A percentile compares a stretch with the other conserved stretches of the same genome.
phyloP scores from a whole-genome alignment of 2,797 vertebrate genomes.

The Fundulus diaphanus region DNA sequence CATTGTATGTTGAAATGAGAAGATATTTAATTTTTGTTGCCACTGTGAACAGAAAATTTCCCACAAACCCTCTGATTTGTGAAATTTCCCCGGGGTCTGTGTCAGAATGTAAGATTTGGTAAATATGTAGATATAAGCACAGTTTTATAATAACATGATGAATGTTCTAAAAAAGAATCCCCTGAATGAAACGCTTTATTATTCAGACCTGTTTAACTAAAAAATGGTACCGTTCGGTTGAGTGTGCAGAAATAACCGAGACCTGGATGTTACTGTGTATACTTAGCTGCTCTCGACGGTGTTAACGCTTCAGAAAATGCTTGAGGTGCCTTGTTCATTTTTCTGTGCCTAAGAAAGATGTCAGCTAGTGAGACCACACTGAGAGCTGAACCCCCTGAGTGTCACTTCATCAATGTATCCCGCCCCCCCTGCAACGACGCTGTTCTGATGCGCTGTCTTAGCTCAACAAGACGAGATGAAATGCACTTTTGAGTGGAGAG shows the following conservation, averaged over 20 bases:
- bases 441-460: constrained; percentile 64
- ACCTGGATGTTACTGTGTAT: constrained; percentile 79
- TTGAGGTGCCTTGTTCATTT: constrained; percentile 87
- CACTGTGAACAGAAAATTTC: constrained; percentile 57
- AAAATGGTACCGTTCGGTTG: constrained; percentile 63
- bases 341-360: constrained; percentile 83
- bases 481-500: constrained; percentile 78
- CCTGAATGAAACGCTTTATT: constrained; percentile 64
- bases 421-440: constrained; percentile 57
- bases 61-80: constrained; percentile 55
- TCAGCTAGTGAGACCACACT: constrained; percentile 60
- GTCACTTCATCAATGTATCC: constrained; percentile 66
- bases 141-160: constrained; percentile 70
- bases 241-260: constrained; percentile 59
- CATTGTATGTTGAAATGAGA: constrained; percentile 76
- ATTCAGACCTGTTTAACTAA: constrained; percentile 59
- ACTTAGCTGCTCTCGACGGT: constrained; percentile 79
- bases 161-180: constrained; percentile 67
- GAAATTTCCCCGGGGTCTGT: constrained; percentile 55
- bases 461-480: constrained; percentile 61
- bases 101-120: constrained; percentile 72
- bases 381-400: constrained; percentile 63
- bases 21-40: constrained; percentile 57
- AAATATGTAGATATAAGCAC: constrained; percentile 78
- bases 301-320: constrained; percentile 79